Evolutionary conservation across 2,888 invertebrate genomes (phyloP), one percentile per base, ranked within the genome.

Genomic region (Muscina levida): DNA sequence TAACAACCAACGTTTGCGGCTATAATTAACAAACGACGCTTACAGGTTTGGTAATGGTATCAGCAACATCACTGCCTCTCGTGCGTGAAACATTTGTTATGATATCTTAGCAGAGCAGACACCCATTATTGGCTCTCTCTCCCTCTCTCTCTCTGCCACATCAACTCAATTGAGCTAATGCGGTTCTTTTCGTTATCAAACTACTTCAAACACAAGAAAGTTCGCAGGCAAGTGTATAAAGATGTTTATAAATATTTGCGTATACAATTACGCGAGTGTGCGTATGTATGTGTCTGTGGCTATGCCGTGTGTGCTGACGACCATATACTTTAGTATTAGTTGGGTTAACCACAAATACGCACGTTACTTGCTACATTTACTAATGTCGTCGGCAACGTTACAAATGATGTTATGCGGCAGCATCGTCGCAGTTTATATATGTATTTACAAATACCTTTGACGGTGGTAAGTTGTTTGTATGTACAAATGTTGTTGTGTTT

Each of bases 301-400:
- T 44, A 39, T 37, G 26, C 17, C 37, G 59, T 59, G 37, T 59
- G n/a, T n/a, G n/a, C n/a, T n/a, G n/a, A n/a, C n/a, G n/a, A 31
- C 8, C 8, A 31, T 31, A 31, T 31, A 62, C 22, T 22, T 13
- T 19, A 17, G 62, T 19, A 42, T 62, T 39, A 42, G 42, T 42
- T 62, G 39, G 62, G 62, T 62, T 62, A 42, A 22, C 62, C 62
- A 19, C 62, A 62, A 62, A 42, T 62, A 62, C 62, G 19, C 62
- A 22, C 42, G 42, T 62, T 62, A 62, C 62, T 42, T 62, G 62
- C 42, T 39, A 39, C n/a, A n/a, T n/a, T n/a, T 62, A 22, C 22
- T 42, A 19, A 22, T 62, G 42, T 22, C 62, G 42, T 22, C 62
- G 42, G 62, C 22, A 42, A 62, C 42, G 26, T 4, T 31, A 31